Percentiles rank a stretch among this genome's conserved stretches.
phyloP scores from a whole-genome alignment of 2,888 invertebrate genomes.

The Ochropleura leucogaster region DNA sequence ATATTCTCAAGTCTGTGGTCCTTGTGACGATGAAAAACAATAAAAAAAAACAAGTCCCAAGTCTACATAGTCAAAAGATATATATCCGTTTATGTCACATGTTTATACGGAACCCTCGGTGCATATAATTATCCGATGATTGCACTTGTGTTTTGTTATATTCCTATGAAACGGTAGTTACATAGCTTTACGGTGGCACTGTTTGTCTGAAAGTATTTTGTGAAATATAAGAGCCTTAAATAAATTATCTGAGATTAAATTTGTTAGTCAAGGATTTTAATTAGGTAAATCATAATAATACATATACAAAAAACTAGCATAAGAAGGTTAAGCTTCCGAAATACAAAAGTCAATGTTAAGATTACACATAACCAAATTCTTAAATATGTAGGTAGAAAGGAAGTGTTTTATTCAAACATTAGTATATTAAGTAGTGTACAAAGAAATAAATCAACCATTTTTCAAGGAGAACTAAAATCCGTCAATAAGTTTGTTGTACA shows the following conservation, averaged over 20 bases:
- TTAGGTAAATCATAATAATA: neutral
- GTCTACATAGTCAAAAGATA: too few relatives aligned
- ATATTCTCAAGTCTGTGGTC: too few relatives aligned
- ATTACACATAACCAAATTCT: neutral
- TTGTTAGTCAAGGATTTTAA: conserved; percentile 3
- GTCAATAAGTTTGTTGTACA: neutral
- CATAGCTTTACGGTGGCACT: neutral
- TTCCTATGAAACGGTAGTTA: neutral
- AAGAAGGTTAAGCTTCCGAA: conserved; percentile 17
- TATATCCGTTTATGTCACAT: too few relatives aligned
- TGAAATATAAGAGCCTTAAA: neutral
- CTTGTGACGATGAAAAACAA: too few relatives aligned
- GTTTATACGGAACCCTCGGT: too few relatives aligned
- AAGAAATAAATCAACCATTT: conserved; percentile 18
- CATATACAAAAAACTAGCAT: neutral
- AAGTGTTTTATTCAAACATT: conserved; percentile 27
- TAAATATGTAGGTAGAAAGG: neutral
- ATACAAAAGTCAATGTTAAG: conserved; percentile 19
- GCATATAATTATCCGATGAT: too few relatives aligned
- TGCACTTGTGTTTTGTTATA: too few relatives aligned
- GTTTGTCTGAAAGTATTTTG: neutral
- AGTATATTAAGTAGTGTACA: neutral
- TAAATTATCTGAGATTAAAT: neutral
- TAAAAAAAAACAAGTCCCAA: too few relatives aligned
- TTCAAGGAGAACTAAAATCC: neutral